Evolutionary conservation across 2,888 invertebrate species (phyloP).

Genomic region (Melinaea menophilus): DNA sequence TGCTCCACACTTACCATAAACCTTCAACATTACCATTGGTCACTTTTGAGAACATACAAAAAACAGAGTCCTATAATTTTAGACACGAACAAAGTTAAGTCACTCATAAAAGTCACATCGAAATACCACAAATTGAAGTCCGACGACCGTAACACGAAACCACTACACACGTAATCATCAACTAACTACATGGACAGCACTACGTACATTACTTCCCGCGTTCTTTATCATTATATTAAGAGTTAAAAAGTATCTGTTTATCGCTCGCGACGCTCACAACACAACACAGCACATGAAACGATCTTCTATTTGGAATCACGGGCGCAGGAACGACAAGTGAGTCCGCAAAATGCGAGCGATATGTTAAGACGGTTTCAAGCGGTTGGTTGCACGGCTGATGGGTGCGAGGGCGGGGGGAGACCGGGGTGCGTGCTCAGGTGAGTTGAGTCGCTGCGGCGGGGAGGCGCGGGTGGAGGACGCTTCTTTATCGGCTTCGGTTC

Average conservation of each 20-base stretch:
- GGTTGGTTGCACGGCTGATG: slow-evolving; percentile 51
- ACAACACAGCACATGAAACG: slow-evolving; percentile 13
- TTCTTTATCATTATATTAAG: slow-evolving; percentile 8
- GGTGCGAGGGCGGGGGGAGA: slow-evolving; percentile 29
- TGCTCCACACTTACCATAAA: slow-evolving; percentile 26
- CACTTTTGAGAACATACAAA: slow-evolving; percentile 21
- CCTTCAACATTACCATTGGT: slow-evolving; percentile 25
- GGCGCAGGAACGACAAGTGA: slow-evolving; percentile 25
- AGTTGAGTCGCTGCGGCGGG: slow-evolving; percentile 92
- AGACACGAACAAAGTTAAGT: slow-evolving; percentile 21
- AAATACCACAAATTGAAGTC: slow-evolving; percentile 14
- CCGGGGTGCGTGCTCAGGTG: slow-evolving; percentile 78
- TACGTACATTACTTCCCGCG: slow-evolving; percentile 15
- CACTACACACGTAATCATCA: slow-evolving; percentile 23
- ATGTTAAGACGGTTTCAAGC: slow-evolving; percentile 43
- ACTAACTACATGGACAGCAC: slow-evolving; percentile 22
- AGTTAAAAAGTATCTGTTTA: slow-evolving; percentile 6
- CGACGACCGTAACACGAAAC: slow-evolving; percentile 22
- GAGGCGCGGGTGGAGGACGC: slow-evolving; percentile 93
- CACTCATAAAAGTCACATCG: slow-evolving; percentile 18
- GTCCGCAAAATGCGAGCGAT: slow-evolving; percentile 29
- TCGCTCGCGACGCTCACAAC: slow-evolving; percentile 17
- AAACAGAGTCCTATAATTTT: slow-evolving; percentile 24
- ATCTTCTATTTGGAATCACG: slow-evolving; percentile 17
- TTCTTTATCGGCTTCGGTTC: slow-evolving; percentile 77